phyloP scores from a whole-genome alignment of 2,888 invertebrate species.

The Lepidocyrtoides sp. region DNA sequence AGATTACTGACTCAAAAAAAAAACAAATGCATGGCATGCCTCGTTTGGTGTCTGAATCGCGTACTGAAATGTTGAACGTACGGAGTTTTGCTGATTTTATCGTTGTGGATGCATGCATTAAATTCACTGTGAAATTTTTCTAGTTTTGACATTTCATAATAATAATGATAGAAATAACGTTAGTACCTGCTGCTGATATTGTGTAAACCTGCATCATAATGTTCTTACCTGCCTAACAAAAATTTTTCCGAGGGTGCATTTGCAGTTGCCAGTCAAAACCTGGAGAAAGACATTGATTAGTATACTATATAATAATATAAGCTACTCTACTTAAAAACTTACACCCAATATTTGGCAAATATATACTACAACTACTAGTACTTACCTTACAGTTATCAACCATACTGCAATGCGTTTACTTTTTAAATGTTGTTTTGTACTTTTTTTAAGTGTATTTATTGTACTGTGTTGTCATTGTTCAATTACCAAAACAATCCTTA shows the following conservation, averaged over 20 bases:
- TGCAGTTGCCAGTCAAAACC: conserved; percentile 76
- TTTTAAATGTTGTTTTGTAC: not conserved
- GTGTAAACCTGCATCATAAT: conserved; percentile 38
- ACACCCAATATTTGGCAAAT: conserved; percentile 30
- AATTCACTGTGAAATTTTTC: not conserved
- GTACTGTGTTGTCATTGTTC: conserved; percentile 26
- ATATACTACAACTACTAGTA: not conserved
- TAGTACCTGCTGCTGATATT: not conserved
- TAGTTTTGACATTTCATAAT: conserved; percentile 28
- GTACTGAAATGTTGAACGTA: conserved; percentile 1
- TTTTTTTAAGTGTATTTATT: not conserved
- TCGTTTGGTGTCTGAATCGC: not conserved
- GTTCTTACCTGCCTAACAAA: conserved; percentile 11
- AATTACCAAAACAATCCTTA: conserved; percentile 37
- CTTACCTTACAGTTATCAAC: too few species aligned
- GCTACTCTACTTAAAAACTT: conserved; percentile 36
- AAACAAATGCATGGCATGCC: conserved; percentile 49
- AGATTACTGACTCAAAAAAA: too few species aligned
- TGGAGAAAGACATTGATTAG: conserved; percentile 18
- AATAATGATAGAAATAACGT: not conserved
- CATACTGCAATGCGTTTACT: not conserved
- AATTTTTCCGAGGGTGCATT: conserved; percentile 68
- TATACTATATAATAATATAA: not conserved
- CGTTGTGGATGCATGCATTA: not conserved
- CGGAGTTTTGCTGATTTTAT: not conserved